These are phyloP conservation scores for Xylophagus ater DNA, from an alignment of 2,888 invertebrate species.

Conservation along the genomic window DNA sequence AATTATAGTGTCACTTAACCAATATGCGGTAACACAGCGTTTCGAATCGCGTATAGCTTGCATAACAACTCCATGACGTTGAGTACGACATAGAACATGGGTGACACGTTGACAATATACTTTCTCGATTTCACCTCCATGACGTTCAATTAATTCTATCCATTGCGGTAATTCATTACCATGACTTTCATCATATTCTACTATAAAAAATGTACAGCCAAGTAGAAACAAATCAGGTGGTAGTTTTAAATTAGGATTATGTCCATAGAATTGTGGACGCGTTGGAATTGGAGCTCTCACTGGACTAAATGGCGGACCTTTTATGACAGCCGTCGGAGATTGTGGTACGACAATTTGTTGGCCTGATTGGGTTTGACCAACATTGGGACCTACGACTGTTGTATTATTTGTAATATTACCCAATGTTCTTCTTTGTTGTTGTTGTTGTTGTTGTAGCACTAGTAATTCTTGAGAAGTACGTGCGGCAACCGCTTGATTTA, in stretches of 20 bases:
- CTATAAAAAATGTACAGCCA: slow-evolving; percentile 86
- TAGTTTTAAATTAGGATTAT: slow-evolving; percentile 81
- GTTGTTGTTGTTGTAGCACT: slow-evolving; percentile 44
- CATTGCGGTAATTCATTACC: slow-evolving; percentile 51
- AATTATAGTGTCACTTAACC: slow-evolving; percentile 83
- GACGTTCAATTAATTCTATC: slow-evolving; percentile 61
- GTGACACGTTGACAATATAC: slow-evolving; percentile 79
- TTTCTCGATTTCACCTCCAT: slow-evolving; percentile 81
- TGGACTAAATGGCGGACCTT: slow-evolving; percentile 39
- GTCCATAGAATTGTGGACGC: slow-evolving; percentile 77
- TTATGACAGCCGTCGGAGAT: slow-evolving; percentile 18
- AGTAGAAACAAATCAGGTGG: slow-evolving; percentile 82
- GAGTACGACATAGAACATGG: slow-evolving; percentile 84
- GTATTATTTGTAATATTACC: slow-evolving; percentile 45
- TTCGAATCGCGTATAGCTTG: slow-evolving; percentile 58
- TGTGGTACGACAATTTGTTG: slow-evolving; percentile 21
- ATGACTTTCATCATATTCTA: slow-evolving; percentile 66
- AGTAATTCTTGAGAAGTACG: slow-evolving; percentile 43
- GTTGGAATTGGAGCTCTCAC: slow-evolving; percentile 44
- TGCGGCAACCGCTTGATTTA: slow-evolving; percentile 38
- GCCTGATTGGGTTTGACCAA: slow-evolving; percentile 26
- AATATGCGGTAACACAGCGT: slow-evolving; percentile 70
- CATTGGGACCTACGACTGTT: slow-evolving; percentile 22
- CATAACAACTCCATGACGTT: slow-evolving; percentile 82
- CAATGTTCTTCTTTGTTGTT: slow-evolving; percentile 42